Conservation (phyloP, 2,113 vertebrate species). For the Rhinoptilus africanus region DNA sequence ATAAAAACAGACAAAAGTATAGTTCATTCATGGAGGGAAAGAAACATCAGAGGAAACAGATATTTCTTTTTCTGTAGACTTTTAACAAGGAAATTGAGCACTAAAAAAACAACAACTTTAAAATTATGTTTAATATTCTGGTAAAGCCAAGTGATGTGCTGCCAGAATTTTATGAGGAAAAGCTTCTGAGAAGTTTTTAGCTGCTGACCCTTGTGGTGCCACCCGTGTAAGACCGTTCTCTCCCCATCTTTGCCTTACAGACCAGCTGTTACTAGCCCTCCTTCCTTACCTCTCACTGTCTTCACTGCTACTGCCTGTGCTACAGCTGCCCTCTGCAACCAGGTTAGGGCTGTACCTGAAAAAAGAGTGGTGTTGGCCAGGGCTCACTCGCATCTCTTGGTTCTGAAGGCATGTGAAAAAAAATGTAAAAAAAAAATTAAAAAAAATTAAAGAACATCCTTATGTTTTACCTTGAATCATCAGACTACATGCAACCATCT, state of each 20-base stretch:
- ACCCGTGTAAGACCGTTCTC: not conserved
- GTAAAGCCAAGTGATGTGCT: slow-evolving; percentile 8
- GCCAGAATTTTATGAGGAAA: not conserved
- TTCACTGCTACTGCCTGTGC: not conserved
- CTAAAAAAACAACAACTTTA: not conserved
- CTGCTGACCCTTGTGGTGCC: not conserved
- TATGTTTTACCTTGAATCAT: not conserved
- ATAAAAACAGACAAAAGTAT: slow-evolving; percentile 33
- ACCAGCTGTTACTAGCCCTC: not conserved
- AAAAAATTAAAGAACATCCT: not conserved
- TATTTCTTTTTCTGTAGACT: slow-evolving; percentile 45
- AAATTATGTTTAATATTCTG: slow-evolving; percentile 22
- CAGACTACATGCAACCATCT: not conserved
- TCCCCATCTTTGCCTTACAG: not conserved
- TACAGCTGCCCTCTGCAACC: not conserved
- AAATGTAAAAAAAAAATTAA: not conserved
- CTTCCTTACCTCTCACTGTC: not conserved
- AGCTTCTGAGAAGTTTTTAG: not conserved
- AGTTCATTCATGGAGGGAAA: slow-evolving; percentile 23
- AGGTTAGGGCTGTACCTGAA: not conserved
- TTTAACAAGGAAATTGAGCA: slow-evolving; percentile 32
- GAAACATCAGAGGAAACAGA: slow-evolving; percentile 45
- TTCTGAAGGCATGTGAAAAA: not conserved
- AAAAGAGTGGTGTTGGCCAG: not conserved
- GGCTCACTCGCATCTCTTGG: not conserved